Conservation (phyloP, 2,113 vertebrate genomes). For the Acrocephalus kingi region DNA sequence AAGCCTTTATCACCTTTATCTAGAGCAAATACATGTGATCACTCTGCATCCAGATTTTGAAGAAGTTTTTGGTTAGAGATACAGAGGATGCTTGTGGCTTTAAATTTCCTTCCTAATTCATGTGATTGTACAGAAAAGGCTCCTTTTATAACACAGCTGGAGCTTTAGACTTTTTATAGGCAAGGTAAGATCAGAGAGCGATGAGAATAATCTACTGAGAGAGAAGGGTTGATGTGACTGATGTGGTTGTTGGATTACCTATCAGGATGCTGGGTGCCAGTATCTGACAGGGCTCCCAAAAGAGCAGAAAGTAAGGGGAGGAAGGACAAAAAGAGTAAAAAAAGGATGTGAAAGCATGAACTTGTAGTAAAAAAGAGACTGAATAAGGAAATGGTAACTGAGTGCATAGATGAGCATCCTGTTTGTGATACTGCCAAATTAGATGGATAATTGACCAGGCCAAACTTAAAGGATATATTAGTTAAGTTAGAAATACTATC, state of each 20-base stretch:
- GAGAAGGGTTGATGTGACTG: not conserved
- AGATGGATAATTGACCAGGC: not conserved
- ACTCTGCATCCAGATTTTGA: not conserved
- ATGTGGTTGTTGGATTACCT: not conserved
- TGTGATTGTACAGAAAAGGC: not conserved
- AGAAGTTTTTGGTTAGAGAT: not conserved
- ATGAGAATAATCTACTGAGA: not conserved
- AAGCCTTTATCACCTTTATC: not conserved
- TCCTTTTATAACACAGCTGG: not conserved
- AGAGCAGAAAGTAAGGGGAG: not conserved
- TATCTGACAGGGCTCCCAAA: not conserved
- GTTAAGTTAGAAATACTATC: not conserved
- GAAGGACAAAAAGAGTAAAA: not conserved
- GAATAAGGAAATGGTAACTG: not conserved
- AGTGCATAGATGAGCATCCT: not conserved
- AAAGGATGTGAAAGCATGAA: not conserved
- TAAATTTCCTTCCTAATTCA: conserved; percentile 2
- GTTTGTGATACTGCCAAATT: not conserved
- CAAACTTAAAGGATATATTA: not conserved
- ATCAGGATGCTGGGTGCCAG: not conserved
- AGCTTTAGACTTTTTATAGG: not conserved
- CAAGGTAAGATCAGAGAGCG: not conserved
- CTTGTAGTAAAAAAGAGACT: not conserved
- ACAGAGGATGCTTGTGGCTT: conserved; percentile 6
- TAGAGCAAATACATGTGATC: not conserved